phyloP scores from a whole-genome alignment of 2,797 vertebrate genomes.

The Enteromius fasciolatus region DNA sequence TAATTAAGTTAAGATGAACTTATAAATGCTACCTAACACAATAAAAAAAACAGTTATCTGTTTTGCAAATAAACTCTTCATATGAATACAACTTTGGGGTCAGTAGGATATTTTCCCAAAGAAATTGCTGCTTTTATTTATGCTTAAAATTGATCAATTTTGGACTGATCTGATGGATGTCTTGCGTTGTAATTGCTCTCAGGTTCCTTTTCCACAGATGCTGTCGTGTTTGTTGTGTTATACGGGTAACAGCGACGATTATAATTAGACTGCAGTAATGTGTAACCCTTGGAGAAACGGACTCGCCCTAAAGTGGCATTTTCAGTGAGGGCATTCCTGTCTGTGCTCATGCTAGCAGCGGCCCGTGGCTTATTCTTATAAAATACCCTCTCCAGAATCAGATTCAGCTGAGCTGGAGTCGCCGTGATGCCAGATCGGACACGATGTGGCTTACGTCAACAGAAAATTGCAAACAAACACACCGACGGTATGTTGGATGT shows the following conservation, averaged over 20 bases:
- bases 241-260: background rate
- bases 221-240: background rate
- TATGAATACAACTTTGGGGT: too few species aligned
- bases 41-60: too few species aligned
- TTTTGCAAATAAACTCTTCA: too few species aligned
- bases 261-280: slow-evolving; percentile 25
- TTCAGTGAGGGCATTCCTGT: background rate
- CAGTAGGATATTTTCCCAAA: too few species aligned
- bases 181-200: background rate
- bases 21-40: too few species aligned
- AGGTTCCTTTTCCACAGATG: background rate
- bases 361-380: slow-evolving; percentile 56
- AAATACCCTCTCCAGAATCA: slow-evolving; percentile 65
- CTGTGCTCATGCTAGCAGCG: slow-evolving; percentile 27
- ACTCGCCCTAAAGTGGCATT: slow-evolving; percentile 9
- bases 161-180: background rate
- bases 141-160: too few species aligned
- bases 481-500: slow-evolving; percentile 35
- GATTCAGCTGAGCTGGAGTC: slow-evolving; percentile 70
- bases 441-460: slow-evolving; percentile 46
- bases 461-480: slow-evolving; percentile 44
- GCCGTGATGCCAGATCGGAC: slow-evolving; percentile 59
- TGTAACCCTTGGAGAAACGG: background rate
- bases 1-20: too few species aligned
- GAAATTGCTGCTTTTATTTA: too few species aligned